Base-by-base conservation (phyloP, 53 echinoderm and acorn worm genomes). In the Echinometra lucunter region DNA sequence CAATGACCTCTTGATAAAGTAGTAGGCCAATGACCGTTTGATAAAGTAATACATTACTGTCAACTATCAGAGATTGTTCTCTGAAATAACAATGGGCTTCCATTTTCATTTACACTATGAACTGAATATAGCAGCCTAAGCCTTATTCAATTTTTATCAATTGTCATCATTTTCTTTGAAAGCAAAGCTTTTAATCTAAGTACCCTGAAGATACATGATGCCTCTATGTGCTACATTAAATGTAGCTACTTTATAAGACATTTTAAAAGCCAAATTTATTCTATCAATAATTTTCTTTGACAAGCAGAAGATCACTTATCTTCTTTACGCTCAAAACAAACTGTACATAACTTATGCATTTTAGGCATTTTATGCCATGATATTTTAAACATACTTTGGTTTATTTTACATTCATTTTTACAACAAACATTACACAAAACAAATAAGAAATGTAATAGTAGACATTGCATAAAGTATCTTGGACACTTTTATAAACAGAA, bases 361-460 rank as follows among this genome's bases (percentile, higher is more conserved):
- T 83, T 49, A 83, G 85, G 85, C 85, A 83, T 83, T 85, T 85
- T 28, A 85, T 85, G 85, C 85, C 85, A 49, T 49, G 47, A 85
- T 85, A 11, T 82, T 85, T 85, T 85, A 85, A 85, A 85, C 49
- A 49, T 85, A 85, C 85, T 85, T 85, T 85, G 85, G 85, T 47
- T 85, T 28, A 49, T 45, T 85, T 85, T 81, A 81, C 81, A 74
- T 81, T 85, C n/a, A 27, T 85, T 85, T 85, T 47, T 85, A 85
- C 85, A 85, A 85, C 44, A 49, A 47, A 47, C 30, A 49, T 45
- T 85, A 85, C 85, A 85, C 8, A 85, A 49, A 35, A 9, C 21
- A 40, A 12, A 44, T 3, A 49, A n/a, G 45, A 28, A 49, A 25
- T 9, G 16, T 85, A 85, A 45, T 30, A 53, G 85, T 30, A 53